These are phyloP conservation scores for Bruchidius siliquastri DNA, from an alignment of 2,888 invertebrate genomes.

Conservation along the genomic window DNA sequence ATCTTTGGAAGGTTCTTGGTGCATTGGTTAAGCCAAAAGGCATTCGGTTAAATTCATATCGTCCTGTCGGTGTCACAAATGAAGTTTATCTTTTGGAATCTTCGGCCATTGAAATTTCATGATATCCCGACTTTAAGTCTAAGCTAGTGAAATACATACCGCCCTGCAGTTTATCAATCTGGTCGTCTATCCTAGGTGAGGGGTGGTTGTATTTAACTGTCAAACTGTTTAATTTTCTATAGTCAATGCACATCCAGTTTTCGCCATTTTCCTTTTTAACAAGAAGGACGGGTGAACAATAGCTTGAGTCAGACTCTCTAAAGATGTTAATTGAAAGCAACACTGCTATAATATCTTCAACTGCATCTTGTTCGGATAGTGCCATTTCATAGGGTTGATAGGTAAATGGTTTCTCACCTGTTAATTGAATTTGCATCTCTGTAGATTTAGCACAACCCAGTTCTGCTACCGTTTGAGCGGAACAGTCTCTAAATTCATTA, in stretches of 20 bases:
- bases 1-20: slow-evolving; percentile 27
- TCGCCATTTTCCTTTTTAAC: neutral
- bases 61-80: slow-evolving; percentile 28
- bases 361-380: too few species aligned
- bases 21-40: slow-evolving; percentile 33
- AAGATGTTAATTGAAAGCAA: neutral
- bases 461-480: too few species aligned
- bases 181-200: slow-evolving; percentile 9
- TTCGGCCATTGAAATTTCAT: slow-evolving; percentile 27
- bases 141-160: slow-evolving; percentile 19
- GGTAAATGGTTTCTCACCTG: too few species aligned
- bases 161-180: slow-evolving; percentile 13
- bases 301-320: neutral
- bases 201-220: slow-evolving; percentile 9
- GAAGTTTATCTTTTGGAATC: slow-evolving; percentile 28
- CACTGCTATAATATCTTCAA: neutral
- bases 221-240: neutral
- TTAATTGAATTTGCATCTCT: too few species aligned
- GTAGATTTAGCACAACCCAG: too few species aligned
- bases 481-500: too few species aligned
- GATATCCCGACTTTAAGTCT: slow-evolving; percentile 29
- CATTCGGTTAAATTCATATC: slow-evolving; percentile 27
- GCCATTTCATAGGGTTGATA: too few species aligned
- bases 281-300: neutral
- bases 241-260: neutral